Conservation (phyloP, 2,797 vertebrate species). For the Bothrops alternatus region DNA sequence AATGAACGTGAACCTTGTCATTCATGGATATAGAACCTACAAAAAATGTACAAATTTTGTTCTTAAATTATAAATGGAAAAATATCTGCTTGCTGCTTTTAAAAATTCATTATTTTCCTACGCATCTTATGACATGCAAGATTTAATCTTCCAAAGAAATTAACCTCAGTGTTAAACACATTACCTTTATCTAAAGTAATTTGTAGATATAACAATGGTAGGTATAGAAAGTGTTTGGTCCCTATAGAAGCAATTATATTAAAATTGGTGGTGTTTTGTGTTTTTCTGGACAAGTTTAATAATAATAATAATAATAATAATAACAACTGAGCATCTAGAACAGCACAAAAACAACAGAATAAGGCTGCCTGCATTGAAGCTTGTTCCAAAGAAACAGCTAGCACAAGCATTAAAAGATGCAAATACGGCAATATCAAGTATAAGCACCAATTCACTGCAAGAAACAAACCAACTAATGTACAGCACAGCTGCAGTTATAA, state of each 20-base stretch:
- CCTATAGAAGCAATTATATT: neutral
- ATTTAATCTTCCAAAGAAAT: neutral
- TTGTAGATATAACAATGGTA: neutral
- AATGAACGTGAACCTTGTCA: neutral
- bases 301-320: too few relatives aligned
- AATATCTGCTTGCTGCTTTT: neutral
- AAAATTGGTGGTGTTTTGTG: conserved; percentile 1
- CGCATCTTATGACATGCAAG: neutral
- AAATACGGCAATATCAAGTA: too few relatives aligned
- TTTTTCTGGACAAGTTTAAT: neutral
- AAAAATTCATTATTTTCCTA: neutral
- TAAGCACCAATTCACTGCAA: too few relatives aligned
- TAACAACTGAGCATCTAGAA: too few relatives aligned
- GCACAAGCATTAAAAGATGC: too few relatives aligned
- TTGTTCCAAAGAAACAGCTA: too few relatives aligned
- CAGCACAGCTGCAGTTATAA: too few relatives aligned
- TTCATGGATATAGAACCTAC: neutral
- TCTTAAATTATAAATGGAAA: neutral
- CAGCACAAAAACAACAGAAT: too few relatives aligned
- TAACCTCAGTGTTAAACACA: neutral
- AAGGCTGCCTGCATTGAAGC: too few relatives aligned
- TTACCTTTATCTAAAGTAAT: neutral
- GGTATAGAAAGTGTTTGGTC: neutral
- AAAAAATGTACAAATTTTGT: neutral
- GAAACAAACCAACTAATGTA: too few relatives aligned